A percentile compares a stretch with the other conserved stretches of the same genome.
Conservation (phyloP, 92 coral and sea anemone genomes). For the Pocillopora meandrina region DNA sequence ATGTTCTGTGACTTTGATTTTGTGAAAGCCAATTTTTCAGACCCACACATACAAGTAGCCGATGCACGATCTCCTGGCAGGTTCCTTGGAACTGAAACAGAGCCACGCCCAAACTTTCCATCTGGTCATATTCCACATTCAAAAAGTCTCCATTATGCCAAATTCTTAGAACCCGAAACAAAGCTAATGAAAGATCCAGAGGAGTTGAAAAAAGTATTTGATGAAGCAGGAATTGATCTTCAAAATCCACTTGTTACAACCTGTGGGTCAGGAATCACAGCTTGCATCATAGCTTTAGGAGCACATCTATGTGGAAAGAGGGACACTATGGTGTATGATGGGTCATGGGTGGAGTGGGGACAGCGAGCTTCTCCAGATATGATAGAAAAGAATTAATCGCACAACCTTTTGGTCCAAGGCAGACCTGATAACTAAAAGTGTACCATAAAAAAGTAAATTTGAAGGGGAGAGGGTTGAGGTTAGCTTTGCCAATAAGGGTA, state of each 20-base stretch:
- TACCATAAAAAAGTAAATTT: background rate
- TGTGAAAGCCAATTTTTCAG: conserved; percentile 59
- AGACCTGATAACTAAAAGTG: background rate
- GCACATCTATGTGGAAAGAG: conserved; percentile 78
- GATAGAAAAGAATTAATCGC: conserved; percentile 48
- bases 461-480: too few relatives aligned
- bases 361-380: conserved; percentile 86
- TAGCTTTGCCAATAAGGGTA: too few relatives aligned
- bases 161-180: conserved; percentile 67
- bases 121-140: conserved; percentile 90
- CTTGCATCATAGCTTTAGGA: conserved; percentile 73
- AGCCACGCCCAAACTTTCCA: conserved; percentile 81
- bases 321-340: conserved; percentile 88
- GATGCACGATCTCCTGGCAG: conserved; percentile 89
- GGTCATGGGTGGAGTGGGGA: conserved; percentile 95
- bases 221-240: conserved; percentile 78
- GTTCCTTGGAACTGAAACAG: conserved; percentile 76
- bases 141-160: conserved; percentile 66
- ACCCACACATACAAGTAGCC: conserved; percentile 54
- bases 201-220: conserved; percentile 73
- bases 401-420: background rate
- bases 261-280: conserved; percentile 94
- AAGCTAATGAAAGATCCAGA: conserved; percentile 77
- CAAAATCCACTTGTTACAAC: conserved; percentile 75
- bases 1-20: conserved; percentile 80